Conservation (phyloP, 2,113 vertebrate genomes). For the Labeo catla region DNA sequence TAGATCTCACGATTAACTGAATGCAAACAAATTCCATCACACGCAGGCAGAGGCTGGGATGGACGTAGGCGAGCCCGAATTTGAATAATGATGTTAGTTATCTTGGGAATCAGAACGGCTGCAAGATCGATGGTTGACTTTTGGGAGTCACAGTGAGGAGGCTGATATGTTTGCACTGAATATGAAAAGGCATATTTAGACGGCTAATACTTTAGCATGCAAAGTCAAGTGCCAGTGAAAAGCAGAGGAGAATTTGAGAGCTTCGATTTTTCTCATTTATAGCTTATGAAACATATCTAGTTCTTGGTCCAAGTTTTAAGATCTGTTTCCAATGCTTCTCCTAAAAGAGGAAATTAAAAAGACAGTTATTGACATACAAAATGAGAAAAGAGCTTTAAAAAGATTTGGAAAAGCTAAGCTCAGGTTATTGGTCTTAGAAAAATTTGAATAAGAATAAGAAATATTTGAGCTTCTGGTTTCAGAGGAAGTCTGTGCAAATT, state of each 20-base stretch:
- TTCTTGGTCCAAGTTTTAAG: neutral
- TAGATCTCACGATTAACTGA: slow-evolving; percentile 60
- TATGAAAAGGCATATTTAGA: slow-evolving; percentile 52
- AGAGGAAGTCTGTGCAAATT: too few species aligned
- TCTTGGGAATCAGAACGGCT: slow-evolving; percentile 63
- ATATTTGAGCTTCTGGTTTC: too few species aligned
- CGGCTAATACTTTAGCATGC: slow-evolving; percentile 47
- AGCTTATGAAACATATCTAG: neutral
- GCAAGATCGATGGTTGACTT: slow-evolving; percentile 62
- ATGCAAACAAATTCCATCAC: slow-evolving; percentile 55
- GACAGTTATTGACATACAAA: neutral
- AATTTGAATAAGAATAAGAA: neutral
- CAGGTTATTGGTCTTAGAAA: neutral
- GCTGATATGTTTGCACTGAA: slow-evolving; percentile 55
- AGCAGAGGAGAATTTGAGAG: neutral
- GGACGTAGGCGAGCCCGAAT: slow-evolving; percentile 48
- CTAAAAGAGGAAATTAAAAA: neutral
- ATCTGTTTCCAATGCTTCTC: neutral
- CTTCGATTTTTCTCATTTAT: neutral
- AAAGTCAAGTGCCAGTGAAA: neutral
- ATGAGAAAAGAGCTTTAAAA: neutral
- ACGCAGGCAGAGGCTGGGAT: slow-evolving; percentile 36
- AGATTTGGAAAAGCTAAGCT: neutral
- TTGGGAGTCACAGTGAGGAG: slow-evolving; percentile 43
- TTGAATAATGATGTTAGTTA: slow-evolving; percentile 67